phyloP scores from a whole-genome alignment of 2,888 invertebrate genomes.

The Ceramica pisi region DNA sequence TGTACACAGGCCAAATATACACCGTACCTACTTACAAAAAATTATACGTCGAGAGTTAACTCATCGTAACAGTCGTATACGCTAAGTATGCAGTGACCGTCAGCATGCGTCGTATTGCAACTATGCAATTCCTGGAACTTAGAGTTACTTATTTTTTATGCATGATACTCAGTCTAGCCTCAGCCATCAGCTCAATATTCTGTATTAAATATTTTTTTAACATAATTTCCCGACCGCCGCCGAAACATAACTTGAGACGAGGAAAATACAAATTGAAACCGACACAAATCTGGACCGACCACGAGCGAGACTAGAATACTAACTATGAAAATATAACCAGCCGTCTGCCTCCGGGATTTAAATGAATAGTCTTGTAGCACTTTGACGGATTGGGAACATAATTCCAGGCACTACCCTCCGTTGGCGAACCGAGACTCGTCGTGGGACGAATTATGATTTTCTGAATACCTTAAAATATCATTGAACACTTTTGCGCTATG shows the following conservation, averaged over 20 bases:
- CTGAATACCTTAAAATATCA: constrained; percentile 8
- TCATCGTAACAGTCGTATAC: too few relatives aligned
- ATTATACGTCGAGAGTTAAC: neutral
- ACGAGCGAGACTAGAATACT: constrained; percentile 45
- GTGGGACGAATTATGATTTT: constrained; percentile 51
- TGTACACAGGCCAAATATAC: neutral
- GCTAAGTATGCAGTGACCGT: too few relatives aligned
- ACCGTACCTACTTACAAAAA: neutral
- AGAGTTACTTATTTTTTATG: too few relatives aligned
- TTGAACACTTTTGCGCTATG: neutral
- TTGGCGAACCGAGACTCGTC: constrained; percentile 20
- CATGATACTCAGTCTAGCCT: too few relatives aligned
- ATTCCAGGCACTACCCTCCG: constrained; percentile 4
- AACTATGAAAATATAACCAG: constrained; percentile 34
- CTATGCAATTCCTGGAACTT: too few relatives aligned
- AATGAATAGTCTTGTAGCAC: constrained; percentile 63
- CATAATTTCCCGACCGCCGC: too few relatives aligned
- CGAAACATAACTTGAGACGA: too few relatives aligned
- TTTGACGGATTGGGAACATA: constrained; percentile 44
- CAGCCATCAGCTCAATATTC: too few relatives aligned
- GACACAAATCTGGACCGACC: constrained; percentile 34
- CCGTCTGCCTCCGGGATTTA: constrained; percentile 34
- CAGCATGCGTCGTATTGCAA: too few relatives aligned
- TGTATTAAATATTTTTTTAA: too few relatives aligned
- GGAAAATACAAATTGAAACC: constrained; percentile 36